Base-by-base conservation (phyloP, 2,113 vertebrate genomes). In the Pterocles burchelli region DNA sequence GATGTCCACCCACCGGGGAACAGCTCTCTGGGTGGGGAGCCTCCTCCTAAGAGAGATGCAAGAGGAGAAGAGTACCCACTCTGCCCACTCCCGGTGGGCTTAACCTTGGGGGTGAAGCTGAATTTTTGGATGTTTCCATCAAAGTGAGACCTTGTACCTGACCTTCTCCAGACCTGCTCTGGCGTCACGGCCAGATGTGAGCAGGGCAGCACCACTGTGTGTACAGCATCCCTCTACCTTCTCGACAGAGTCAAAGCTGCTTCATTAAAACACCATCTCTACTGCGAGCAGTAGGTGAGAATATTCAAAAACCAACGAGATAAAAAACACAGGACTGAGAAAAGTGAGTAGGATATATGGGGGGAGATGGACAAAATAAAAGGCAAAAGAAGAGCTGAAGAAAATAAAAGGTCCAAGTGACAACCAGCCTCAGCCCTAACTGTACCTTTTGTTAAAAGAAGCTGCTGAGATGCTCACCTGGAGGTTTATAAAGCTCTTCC, bases 151-250 rank as follows among this genome's bases (percentile, higher is more conserved):
- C 13, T 59, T 11, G 17, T 25, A 18, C 26, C 52, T 52, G 61
- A 55, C 38, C 21, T 74, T 51, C 62, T 63, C 51, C 77, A 67
- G 59, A 59, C 46, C 54, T 0, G 0, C 20, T 11, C 20, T 1
- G 0, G 31, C 78, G 55, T 33, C 1, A 1, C 0, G 2, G 45
- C 9, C 10, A 18, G 61, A 17, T 10, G 7, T 0, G 1, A 46
- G 36, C 36, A 9, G 29, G 19, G 49, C 49, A 63, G 33, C 49
- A 7, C 3, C 0, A 6, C 6, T 0, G 13, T 5, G 7, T 9
- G 25, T 17, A 1, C 1, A 0, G 9, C 7, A 14, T 28, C 21
- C 31, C 22, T 74, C 33, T 7, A n/a, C 17, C 51, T 76, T 62
- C 17, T 13, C 57, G 54, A 3, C 28, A 45, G 20, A 55, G 21